These are phyloP conservation scores for Pristionchus entomophagus DNA, from an alignment of 2,888 invertebrate genomes.

Conservation along the genomic window DNA sequence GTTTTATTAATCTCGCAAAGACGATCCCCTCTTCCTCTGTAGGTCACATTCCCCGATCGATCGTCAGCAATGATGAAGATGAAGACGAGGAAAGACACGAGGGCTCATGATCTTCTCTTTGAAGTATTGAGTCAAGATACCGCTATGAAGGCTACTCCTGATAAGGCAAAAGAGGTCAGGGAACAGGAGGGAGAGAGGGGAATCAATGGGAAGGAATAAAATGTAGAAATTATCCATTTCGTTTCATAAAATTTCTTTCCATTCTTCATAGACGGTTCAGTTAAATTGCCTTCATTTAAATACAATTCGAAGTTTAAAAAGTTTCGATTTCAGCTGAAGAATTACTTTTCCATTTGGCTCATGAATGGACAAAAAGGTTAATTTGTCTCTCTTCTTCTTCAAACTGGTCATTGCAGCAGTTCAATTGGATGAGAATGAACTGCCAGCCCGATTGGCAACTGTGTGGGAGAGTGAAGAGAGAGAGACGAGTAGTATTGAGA, in stretches of 20 bases:
- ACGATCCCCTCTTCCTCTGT: background rate
- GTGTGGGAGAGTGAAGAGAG: background rate
- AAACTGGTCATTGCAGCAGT: background rate
- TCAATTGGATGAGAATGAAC: background rate
- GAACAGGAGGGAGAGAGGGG: background rate
- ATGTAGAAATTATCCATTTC: too few species aligned
- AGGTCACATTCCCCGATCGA: background rate
- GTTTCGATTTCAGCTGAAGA: background rate
- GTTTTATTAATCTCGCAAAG: background rate
- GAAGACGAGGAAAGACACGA: conserved; percentile 10
- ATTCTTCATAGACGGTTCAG: too few species aligned
- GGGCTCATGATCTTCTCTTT: background rate
- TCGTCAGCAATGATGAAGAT: conserved; percentile 32
- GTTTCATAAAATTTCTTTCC: too few species aligned
- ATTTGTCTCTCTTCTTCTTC: background rate
- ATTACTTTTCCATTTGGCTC: background rate
- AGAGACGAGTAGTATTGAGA: background rate
- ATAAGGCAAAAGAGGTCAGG: background rate
- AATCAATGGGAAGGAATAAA: background rate
- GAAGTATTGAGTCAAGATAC: conserved; percentile 7
- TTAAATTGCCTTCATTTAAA: too few species aligned
- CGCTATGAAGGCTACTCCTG: background rate
- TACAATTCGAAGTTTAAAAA: too few species aligned
- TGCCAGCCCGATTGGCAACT: background rate
- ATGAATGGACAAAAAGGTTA: background rate